Evolutionary conservation across 2,113 vertebrate genomes (phyloP).

Genomic region (Pandion haliaetus): DNA sequence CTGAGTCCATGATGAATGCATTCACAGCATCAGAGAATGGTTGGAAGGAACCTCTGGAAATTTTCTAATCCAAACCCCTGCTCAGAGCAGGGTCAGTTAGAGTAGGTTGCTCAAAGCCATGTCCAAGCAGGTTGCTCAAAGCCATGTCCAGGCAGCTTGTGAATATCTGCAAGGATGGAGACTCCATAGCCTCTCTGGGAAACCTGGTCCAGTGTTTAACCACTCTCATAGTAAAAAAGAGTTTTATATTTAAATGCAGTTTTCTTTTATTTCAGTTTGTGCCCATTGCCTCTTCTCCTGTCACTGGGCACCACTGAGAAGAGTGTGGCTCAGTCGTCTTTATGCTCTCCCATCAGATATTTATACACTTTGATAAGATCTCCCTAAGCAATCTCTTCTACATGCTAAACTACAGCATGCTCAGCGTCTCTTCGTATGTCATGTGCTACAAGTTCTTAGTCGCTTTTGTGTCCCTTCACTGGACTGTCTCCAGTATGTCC

Average conservation of each 20-base stretch:
- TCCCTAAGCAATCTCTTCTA: neutral
- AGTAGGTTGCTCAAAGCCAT: neutral
- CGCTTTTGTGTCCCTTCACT: neutral
- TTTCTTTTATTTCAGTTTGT: neutral
- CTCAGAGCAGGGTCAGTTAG: neutral
- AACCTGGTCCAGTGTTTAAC: neutral
- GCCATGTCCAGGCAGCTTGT: neutral
- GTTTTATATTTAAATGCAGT: neutral
- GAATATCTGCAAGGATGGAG: neutral
- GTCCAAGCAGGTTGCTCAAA: neutral
- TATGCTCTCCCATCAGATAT: neutral
- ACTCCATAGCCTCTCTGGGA: neutral
- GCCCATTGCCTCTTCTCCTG: neutral
- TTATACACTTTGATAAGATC: neutral
- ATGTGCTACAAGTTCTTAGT: neutral
- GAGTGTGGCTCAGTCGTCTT: neutral
- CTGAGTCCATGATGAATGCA: neutral
- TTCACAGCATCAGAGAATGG: neutral
- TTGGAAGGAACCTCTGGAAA: neutral
- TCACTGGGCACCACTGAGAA: neutral
- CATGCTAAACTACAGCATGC: accelerated
- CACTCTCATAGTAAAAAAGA: neutral
- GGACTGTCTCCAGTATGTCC: neutral
- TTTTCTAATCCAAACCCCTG: neutral
- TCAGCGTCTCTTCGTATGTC: neutral